Evolutionary conservation across 1,140 invertebrate species (phyloP), one percentile per base, ranked within the genome.

Genomic region (Araneus ventricosus): DNA sequence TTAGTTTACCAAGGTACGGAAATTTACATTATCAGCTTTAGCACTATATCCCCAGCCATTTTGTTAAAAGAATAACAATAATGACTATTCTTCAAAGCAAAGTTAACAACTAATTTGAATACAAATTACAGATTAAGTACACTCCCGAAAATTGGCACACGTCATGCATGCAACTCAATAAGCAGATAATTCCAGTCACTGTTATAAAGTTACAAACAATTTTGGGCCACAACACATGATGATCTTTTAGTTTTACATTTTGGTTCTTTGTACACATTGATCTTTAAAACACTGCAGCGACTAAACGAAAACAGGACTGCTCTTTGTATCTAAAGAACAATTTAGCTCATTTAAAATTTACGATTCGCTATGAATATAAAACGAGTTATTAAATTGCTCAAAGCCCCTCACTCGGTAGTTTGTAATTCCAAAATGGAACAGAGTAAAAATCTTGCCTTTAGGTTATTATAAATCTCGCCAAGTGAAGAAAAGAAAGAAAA

Each of bases 281-380:
- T 82, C 22, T 82, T 27, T 27, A 22, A 88, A 41, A 45, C 57
- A 39, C 70, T 20, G 30, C 30, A 75, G 14, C 17, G 45, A 52
- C 30, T 75, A 75, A 34, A 34, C 14, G 27, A 37, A 88, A 67
- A 88, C 59, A 79, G 45, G 24, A 57, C 22, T 41, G 41, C 37
- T 57, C 67, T 80, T 79, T 79, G 39, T 80, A 79, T 8, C 14
- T 27, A 75, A 52, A 39, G 41, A 37, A 57, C 39, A 90, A 80
- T 90, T 90, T 59, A 10, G 45, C 30, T 90, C 88, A 90, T 90
- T 90, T 90, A 90, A 90, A 90, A 90, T 90, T 90, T 57, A 90
- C 34, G 88, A 80, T 90, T 59, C 27, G 70, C 88, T 79, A 90
- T 90, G 88, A 90, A 90, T 90, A 80, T 80, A 90, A 90, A 90